Percentiles rank a stretch among this genome's conserved stretches.
Conservation (phyloP, 2,113 vertebrate species). For the Pontoporia blainvillei region DNA sequence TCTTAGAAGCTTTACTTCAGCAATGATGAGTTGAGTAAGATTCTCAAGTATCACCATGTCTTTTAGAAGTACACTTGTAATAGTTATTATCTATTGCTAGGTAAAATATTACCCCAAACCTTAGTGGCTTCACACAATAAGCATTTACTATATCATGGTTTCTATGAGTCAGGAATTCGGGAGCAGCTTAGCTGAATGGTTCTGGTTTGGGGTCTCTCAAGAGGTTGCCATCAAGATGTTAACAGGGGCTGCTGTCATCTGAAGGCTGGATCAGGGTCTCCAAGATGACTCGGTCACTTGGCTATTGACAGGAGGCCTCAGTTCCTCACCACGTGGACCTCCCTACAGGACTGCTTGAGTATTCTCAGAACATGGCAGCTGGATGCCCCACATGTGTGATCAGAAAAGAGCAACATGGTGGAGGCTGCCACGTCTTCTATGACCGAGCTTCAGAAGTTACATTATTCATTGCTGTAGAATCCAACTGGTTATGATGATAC, state of each 20-base stretch:
- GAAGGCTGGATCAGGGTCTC: not conserved
- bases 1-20: not conserved
- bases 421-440: not conserved
- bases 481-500: not conserved
- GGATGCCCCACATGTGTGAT: not conserved
- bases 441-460: not conserved
- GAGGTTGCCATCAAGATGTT: not conserved
- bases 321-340: not conserved
- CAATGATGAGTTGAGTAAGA: not conserved
- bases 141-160: not conserved
- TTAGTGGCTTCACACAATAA: not conserved
- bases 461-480: not conserved
- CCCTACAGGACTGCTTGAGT: not conserved
- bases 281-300: not conserved
- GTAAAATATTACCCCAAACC: not conserved
- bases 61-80: not conserved
- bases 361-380: not conserved
- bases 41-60: not conserved
- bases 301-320: not conserved
- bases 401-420: not conserved
- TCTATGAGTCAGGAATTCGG: not conserved
- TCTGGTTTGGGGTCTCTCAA: not conserved
- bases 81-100: not conserved
- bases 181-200: not conserved
- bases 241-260: not conserved